Evolutionary conservation across 64 coral and sea anemone genomes (phyloP), one percentile per base, ranked within the genome.

Genomic region (Actinia tenebrosa): DNA sequence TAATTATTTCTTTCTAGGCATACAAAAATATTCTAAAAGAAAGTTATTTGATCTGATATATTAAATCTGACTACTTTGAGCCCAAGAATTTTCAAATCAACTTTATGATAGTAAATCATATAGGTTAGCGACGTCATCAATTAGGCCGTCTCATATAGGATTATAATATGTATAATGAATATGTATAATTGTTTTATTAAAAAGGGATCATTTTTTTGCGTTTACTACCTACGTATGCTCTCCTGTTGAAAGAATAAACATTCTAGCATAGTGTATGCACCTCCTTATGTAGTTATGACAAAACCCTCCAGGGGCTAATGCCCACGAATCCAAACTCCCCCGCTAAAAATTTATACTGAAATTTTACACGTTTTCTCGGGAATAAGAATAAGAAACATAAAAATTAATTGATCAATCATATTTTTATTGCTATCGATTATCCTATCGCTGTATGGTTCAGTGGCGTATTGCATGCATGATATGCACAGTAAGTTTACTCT

Each of bases 281-380:
- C 22, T 7, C 63, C 19, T 8, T 22, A 66, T 3, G 7, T 58
- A 58, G 56, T 16, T 16, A 58, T 58, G 63, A 8, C 63, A 22
- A 23, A 23, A 23, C 19, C 22, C 63, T 9, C 9, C 63, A 1
- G 19, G 22, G 63, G 4, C 20, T 23, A 17, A 7, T 64, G 62
- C 22, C 63, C 63, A 66, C 63, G 19, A 66, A 19, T 3, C 22
- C 5, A 58, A 22, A 72, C 69, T 42, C 25, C 69, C 26, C 69
- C 26, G 69, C 26, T 72, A 37, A 14, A 14, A 66, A 3, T 19
- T 23, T 72, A 37, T 26, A 72, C 69, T 9, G 69, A 72, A 37
- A 66, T 30, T 72, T 72, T 72, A 72, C 69, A 72, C 69, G n/a
- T 72, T 30, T 72, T 72, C 69, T 58, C 5, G 56, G 56, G 56